Conservation (phyloP, 1,140 invertebrate species). For the Calosoma granatense region DNA sequence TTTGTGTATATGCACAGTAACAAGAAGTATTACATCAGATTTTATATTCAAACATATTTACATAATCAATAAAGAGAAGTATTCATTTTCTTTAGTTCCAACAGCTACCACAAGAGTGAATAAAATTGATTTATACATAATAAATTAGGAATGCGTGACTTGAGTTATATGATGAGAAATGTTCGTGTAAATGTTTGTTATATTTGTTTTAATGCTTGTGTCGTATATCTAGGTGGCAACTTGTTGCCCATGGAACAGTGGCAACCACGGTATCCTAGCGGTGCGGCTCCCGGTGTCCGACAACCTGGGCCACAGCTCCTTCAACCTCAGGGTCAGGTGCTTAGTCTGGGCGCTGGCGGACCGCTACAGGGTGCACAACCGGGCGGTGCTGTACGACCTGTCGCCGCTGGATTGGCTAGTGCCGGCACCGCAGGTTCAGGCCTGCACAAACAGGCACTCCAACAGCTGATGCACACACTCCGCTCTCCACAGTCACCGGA, state of each 20-base stretch:
- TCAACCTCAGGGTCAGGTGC: constrained; percentile 22
- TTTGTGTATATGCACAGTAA: too few relatives aligned
- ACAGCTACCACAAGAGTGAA: too few relatives aligned
- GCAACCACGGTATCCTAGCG: constrained; percentile 42
- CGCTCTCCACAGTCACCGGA: constrained; percentile 82
- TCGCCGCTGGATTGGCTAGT: constrained; percentile 13
- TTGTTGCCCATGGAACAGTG: constrained; percentile 59
- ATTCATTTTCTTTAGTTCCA: too few relatives aligned
- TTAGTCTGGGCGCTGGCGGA: constrained; percentile 25
- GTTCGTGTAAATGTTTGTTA: not conserved
- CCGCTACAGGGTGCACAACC: constrained; percentile 20
- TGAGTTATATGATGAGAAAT: too few relatives aligned
- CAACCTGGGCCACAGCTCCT: constrained; percentile 30
- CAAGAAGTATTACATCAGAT: too few relatives aligned
- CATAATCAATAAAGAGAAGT: too few relatives aligned
- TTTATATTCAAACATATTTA: too few relatives aligned
- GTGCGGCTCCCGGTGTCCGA: constrained; percentile 34
- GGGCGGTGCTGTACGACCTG: constrained; percentile 19
- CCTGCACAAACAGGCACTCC: constrained; percentile 68
- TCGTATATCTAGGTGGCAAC: constrained; percentile 31
- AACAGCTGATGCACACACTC: constrained; percentile 82
- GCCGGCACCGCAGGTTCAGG: constrained; percentile 20
- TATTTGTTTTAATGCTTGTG: not conserved
- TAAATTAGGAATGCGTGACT: too few relatives aligned
- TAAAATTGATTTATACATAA: too few relatives aligned